Base-by-base conservation (phyloP, 1,140 invertebrate genomes). In the Drosophila neocordata region DNA sequence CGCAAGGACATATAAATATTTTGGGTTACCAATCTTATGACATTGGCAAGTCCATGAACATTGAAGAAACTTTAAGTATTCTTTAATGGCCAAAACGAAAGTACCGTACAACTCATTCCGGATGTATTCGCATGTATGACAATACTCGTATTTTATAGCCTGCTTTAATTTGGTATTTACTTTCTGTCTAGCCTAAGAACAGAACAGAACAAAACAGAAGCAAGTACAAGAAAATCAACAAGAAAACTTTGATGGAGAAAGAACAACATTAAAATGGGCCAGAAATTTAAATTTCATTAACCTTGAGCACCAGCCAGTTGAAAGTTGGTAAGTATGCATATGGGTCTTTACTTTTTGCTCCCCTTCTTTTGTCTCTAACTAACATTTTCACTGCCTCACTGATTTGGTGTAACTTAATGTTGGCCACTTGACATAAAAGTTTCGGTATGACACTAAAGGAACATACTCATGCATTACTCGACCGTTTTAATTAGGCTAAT, bases 241-340 rank as follows among this genome's bases (percentile, higher is more conserved):
- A 74, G 68, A 72, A 55, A 44, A 75, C 67, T 62, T 31, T 59
- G 61, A 62, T 65, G 62, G 48, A 48, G 18, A 20, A 44, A 22
- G 13, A 34, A 41, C 60, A 63, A 66, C 59, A 65, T 65, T n/a
- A 44, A 79, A 79, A 74, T 79, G 77, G 64, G 61, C 24, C 62
- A 80, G 80, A 63, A 84, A 87, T 85, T 87, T 87, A 85, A 87
- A 85, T 87, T 75, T 75, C 82, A 82, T 87, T 69, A 85, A 73
- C 70, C 64, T 74, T 64, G 58, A 51, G 35, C n/a, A n/a, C 20
- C 48, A 51, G 35, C 20, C 48, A 53, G 53, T 24, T 48, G 15
- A 13, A 35, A 48, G 48, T 18, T 61, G 27, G 24, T 31, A 31
- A 48, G 35, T 35, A 64, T 7, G 12, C 27, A 52, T 20, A 31